Conservation (phyloP, 2,888 invertebrate species). For the Vesta saturnalis region DNA sequence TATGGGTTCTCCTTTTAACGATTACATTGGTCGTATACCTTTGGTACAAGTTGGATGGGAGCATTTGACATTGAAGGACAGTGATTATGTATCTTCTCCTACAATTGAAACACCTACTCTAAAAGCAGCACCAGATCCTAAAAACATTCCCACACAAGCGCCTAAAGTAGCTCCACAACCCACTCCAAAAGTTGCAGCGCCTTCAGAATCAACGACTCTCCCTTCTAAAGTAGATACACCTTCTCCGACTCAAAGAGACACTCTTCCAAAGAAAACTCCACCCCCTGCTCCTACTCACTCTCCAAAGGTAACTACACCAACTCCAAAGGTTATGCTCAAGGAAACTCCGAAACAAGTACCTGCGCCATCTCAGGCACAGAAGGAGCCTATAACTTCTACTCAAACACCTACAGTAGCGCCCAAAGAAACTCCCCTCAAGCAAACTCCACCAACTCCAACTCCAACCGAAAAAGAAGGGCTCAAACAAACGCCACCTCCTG, state of each 20-base stretch:
- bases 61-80: slow-evolving; percentile 42
- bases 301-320: slow-evolving; percentile 26
- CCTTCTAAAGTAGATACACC: slow-evolving; percentile 19
- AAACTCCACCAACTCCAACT: slow-evolving; percentile 24
- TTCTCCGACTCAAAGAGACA: slow-evolving; percentile 12
- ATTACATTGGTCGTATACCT: slow-evolving; percentile 73
- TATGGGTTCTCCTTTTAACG: slow-evolving; percentile 75
- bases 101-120: slow-evolving; percentile 28
- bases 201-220: slow-evolving; percentile 6
- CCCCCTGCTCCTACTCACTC: slow-evolving; percentile 20
- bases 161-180: slow-evolving; percentile 10
- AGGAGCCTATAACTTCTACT: slow-evolving; percentile 31
- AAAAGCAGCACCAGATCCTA: not conserved
- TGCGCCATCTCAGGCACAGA: slow-evolving; percentile 21
- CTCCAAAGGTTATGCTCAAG: too few relatives aligned
- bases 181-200: slow-evolving; percentile 7
- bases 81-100: not conserved
- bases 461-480: not conserved
- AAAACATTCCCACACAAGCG: not conserved
- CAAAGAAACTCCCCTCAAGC: slow-evolving; percentile 16
- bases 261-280: slow-evolving; percentile 14
- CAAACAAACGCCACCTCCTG: not conserved
- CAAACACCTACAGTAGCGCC: slow-evolving; percentile 22
- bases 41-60: slow-evolving; percentile 64
- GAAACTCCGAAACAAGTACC: too few relatives aligned